Percentiles rank a stretch among this genome's conserved stretches.
Evolutionary conservation across 2,888 invertebrate species (phyloP).

Genomic region (Anthophora plumipes): DNA sequence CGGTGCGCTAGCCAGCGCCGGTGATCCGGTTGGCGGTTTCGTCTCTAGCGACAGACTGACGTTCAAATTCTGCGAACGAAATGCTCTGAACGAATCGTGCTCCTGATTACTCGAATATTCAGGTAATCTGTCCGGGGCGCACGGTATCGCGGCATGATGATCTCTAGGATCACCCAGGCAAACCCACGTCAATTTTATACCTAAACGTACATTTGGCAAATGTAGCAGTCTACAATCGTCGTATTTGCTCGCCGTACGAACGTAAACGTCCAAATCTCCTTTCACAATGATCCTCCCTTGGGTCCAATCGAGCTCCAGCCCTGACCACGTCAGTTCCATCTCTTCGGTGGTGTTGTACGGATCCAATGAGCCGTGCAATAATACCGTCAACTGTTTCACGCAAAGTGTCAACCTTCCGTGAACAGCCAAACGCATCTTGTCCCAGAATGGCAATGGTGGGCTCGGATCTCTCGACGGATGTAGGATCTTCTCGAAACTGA

Average conservation of each 20-base stretch:
- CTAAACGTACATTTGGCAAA: slow-evolving; percentile 94
- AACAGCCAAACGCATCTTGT: slow-evolving; percentile 95
- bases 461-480: slow-evolving; percentile 97
- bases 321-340: slow-evolving; percentile 98
- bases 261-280: slow-evolving; percentile 97
- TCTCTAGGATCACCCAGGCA: slow-evolving; percentile 97
- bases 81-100: slow-evolving; percentile 98
- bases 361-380: slow-evolving; percentile 97
- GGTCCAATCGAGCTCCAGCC: slow-evolving; percentile 97
- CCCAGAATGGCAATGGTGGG: slow-evolving; percentile 98
- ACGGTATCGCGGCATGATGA: slow-evolving; percentile 97
- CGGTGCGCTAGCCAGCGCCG: slow-evolving; percentile 86
- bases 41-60: slow-evolving; percentile 92
- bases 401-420: slow-evolving; percentile 97
- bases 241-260: slow-evolving; percentile 98
- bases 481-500: slow-evolving; percentile 94
- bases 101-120: slow-evolving; percentile 98
- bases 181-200: slow-evolving; percentile 94
- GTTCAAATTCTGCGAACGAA: slow-evolving; percentile 94
- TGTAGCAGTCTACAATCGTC: slow-evolving; percentile 98
- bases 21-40: slow-evolving; percentile 85
- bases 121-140: slow-evolving; percentile 97
- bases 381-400: slow-evolving; percentile 94
- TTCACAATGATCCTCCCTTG: slow-evolving; percentile 96
- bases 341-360: slow-evolving; percentile 99